Conservation (phyloP, 37 sponge, comb jelly and placozoan species). For the Mnemiopsis leidyi region DNA sequence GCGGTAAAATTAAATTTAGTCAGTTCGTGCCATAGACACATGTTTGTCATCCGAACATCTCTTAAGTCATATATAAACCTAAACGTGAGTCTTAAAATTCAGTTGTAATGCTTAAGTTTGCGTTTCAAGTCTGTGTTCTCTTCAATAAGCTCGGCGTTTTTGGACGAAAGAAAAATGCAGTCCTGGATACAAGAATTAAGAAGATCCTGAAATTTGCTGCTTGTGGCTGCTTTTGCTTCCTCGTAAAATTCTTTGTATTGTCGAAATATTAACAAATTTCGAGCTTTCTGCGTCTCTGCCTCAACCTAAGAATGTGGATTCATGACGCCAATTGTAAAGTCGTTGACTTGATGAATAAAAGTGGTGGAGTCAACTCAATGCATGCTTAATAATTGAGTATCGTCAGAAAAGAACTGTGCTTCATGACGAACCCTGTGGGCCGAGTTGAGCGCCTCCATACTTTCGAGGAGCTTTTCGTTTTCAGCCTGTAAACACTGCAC, state of each 20-base stretch:
- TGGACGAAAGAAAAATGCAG: neutral
- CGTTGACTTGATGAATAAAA: no score
- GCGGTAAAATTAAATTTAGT: no score
- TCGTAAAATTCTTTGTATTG: slow-evolving; percentile 9
- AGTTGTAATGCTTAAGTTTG: slow-evolving; percentile 23
- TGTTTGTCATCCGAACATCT: no score
- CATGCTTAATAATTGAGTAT: neutral
- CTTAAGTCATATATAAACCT: no score
- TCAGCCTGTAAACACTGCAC: slow-evolving; percentile 45
- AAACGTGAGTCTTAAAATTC: no score
- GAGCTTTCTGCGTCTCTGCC: slow-evolving; percentile 16
- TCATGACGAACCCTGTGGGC: slow-evolving; percentile 13
- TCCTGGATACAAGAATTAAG: slow-evolving; percentile 2
- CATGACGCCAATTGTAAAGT: no score
- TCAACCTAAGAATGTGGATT: neutral
- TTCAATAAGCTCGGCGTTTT: slow-evolving; percentile 18
- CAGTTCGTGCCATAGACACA: no score
- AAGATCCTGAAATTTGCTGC: neutral
- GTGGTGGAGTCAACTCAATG: no score
- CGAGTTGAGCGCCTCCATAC: neutral
- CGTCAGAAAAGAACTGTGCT: neutral
- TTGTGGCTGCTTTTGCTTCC: neutral
- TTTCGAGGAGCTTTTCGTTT: neutral
- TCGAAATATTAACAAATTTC: neutral
- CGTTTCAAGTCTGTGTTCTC: slow-evolving; percentile 5